phyloP scores from a whole-genome alignment of 1,140 invertebrate species.

The Ctenoplectra terminalis region DNA sequence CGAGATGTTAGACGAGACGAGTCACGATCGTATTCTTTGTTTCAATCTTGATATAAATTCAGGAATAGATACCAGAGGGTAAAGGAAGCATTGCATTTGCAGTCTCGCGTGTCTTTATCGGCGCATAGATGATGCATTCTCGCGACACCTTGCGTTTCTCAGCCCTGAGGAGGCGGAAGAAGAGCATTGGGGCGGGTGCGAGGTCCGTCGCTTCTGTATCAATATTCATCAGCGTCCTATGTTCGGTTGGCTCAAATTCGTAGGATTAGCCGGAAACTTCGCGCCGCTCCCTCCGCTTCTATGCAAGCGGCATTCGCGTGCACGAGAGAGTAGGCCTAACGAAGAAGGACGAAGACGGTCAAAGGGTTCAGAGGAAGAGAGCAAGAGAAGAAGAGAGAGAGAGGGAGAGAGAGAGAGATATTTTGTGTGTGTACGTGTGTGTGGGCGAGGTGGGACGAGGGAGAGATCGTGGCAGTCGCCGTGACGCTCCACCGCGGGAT shows the following conservation, averaged over 20 bases:
- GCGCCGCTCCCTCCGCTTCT: slow-evolving; percentile 71
- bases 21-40: not conserved
- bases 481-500: slow-evolving; percentile 72
- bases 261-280: slow-evolving; percentile 82
- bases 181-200: slow-evolving; percentile 22
- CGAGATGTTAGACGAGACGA: not conserved
- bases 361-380: slow-evolving; percentile 11
- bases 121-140: slow-evolving; percentile 51
- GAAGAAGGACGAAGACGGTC: slow-evolving; percentile 41
- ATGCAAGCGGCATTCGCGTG: slow-evolving; percentile 34
- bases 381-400: slow-evolving; percentile 22
- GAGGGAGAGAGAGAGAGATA: slow-evolving; percentile 12
- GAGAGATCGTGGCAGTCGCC: slow-evolving; percentile 64
- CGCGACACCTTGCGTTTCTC: slow-evolving; percentile 74
- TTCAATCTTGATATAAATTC: not conserved
- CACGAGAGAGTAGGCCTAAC: slow-evolving; percentile 13
- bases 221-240: slow-evolving; percentile 84
- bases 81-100: slow-evolving; percentile 55
- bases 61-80: too few relatives aligned
- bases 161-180: slow-evolving; percentile 52
- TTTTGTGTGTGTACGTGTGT: too few relatives aligned
- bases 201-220: slow-evolving; percentile 73
- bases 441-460: slow-evolving; percentile 13
- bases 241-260: slow-evolving; percentile 82
- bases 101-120: slow-evolving; percentile 27